Percentiles rank a stretch among this genome's conserved stretches.
Evolutionary conservation across 2,797 vertebrate genomes (phyloP).

Genomic region (Poeciliopsis presidionis): DNA sequence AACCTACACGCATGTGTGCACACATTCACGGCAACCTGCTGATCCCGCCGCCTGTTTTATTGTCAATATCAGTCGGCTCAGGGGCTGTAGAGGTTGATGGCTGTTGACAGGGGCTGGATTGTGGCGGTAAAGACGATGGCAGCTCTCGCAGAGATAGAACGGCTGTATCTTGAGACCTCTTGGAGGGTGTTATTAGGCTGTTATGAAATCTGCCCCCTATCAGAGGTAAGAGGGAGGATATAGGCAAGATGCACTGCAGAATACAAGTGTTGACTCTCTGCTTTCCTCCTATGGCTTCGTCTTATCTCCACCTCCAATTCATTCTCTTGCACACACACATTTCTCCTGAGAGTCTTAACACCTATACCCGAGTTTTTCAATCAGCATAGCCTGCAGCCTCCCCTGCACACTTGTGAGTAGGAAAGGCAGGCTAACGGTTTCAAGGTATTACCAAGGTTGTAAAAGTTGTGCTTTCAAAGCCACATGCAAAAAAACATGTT

Average conservation of each 20-base stretch:
- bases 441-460: conserved; percentile 10
- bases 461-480: conserved; percentile 8
- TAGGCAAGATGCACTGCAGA: conserved; percentile 41
- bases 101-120: conserved; percentile 67
- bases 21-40: conserved; percentile 43
- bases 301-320: conserved; percentile 31
- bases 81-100: conserved; percentile 63
- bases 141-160: conserved; percentile 69
- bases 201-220: conserved; percentile 70
- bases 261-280: conserved; percentile 41
- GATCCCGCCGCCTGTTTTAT: conserved; percentile 70
- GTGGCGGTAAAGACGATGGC: conserved; percentile 70
- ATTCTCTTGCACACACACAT: conserved; percentile 11
- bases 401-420: conserved; percentile 40
- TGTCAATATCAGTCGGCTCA: conserved; percentile 71
- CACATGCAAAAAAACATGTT: not conserved
- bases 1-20: conserved; percentile 48
- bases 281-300: conserved; percentile 41
- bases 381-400: conserved; percentile 47
- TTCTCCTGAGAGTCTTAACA: conserved; percentile 19
- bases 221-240: conserved; percentile 52
- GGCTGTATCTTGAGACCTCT: conserved; percentile 68
- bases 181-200: conserved; percentile 72
- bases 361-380: conserved; percentile 40
- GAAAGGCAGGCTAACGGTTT: conserved; percentile 9